Conservation (phyloP, 2,888 invertebrate genomes). For the Chromoteleia sp. region DNA sequence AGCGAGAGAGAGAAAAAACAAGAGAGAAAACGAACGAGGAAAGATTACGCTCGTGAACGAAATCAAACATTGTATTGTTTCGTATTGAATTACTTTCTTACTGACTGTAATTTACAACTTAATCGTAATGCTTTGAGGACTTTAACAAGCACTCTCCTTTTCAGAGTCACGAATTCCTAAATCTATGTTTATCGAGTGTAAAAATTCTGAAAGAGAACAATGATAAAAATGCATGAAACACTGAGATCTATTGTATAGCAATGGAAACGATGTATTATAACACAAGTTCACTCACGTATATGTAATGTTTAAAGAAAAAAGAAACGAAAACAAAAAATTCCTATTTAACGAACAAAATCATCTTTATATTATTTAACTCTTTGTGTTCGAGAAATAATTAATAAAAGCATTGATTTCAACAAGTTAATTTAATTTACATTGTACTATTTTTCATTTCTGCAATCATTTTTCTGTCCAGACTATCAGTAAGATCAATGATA, state of each 20-base stretch:
- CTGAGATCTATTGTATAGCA: constrained; percentile 74
- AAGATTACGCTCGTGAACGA: constrained; percentile 64
- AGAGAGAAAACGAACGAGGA: constrained; percentile 24
- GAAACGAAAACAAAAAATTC: constrained; percentile 15
- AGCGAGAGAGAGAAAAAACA: constrained; percentile 33
- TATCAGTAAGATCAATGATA: too few species aligned
- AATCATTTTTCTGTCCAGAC: neutral
- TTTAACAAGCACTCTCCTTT: constrained; percentile 67
- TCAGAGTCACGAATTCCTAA: constrained; percentile 72
- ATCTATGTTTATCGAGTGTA: constrained; percentile 73
- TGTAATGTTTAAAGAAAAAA: constrained; percentile 45
- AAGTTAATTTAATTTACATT: constrained; percentile 21
- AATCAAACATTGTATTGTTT: constrained; percentile 73
- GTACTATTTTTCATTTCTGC: neutral
- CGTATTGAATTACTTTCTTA: constrained; percentile 61
- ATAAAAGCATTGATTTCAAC: constrained; percentile 45
- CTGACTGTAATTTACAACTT: constrained; percentile 71
- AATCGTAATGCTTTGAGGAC: constrained; percentile 72
- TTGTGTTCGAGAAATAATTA: constrained; percentile 43
- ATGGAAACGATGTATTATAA: constrained; percentile 74
- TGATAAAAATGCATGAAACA: constrained; percentile 36
- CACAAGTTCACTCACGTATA: constrained; percentile 64
- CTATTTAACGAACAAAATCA: constrained; percentile 41
- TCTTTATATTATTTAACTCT: constrained; percentile 46
- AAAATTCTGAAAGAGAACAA: constrained; percentile 53